Conservation (phyloP, 2,888 invertebrate genomes). For the Empis stercorea region DNA sequence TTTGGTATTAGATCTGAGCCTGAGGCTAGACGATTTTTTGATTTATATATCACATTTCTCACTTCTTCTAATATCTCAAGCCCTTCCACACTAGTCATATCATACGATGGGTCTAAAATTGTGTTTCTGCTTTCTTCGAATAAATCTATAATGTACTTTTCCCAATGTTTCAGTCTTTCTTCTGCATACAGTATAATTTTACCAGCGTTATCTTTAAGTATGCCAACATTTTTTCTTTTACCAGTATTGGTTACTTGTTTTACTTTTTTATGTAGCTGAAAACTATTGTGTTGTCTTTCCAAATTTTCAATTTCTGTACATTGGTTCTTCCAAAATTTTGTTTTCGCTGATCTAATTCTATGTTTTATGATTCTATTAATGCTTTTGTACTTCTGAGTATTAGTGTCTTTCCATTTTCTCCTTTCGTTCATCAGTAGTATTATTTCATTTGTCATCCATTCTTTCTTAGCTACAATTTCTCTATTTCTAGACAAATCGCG, state of each 20-base stretch:
- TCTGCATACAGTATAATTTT: background rate
- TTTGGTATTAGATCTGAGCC: background rate
- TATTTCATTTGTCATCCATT: too few species aligned
- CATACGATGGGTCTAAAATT: background rate
- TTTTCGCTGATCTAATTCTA: background rate
- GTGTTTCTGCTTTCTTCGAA: background rate
- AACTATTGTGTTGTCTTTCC: background rate
- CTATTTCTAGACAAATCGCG: too few species aligned
- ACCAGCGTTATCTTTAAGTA: background rate
- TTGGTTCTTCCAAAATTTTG: background rate
- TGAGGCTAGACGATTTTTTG: background rate
- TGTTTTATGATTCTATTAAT: background rate
- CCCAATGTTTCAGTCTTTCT: background rate
- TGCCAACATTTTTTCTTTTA: background rate
- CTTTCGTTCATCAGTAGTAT: background rate
- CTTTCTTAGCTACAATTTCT: too few species aligned
- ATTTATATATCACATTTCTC: background rate
- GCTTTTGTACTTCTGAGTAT: background rate
- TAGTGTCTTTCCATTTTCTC: background rate
- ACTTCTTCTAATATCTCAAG: background rate
- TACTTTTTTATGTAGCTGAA: background rate
- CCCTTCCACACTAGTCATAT: background rate
- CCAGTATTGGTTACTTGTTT: background rate
- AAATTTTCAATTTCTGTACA: background rate
- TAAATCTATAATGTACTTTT: background rate